Conservation (phyloP, 2,113 vertebrate species). For the Nycticebus coucang region DNA sequence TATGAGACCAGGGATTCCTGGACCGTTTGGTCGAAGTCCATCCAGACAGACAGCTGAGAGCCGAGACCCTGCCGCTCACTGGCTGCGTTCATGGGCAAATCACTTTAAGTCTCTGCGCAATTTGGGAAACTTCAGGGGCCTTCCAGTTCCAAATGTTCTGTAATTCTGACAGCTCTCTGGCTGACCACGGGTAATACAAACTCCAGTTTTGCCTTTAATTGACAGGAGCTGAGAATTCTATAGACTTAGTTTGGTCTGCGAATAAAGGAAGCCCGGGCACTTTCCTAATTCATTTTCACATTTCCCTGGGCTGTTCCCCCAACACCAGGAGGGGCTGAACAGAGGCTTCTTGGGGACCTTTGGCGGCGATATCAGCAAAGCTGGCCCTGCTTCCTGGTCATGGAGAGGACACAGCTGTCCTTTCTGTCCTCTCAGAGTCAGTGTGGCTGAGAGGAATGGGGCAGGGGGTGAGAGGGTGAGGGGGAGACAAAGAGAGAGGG, state of each 20-base stretch:
- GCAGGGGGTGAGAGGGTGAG: accelerated
- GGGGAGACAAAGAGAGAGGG: background rate
- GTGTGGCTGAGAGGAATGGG: background rate
- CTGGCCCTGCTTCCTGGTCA: background rate
- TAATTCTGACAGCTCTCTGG: background rate
- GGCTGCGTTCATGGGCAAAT: no score
- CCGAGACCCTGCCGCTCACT: background rate
- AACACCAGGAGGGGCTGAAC: no score
- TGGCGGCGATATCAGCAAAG: background rate
- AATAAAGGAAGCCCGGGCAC: background rate
- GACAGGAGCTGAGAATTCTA: constrained; percentile 17
- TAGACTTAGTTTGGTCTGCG: constrained; percentile 33
- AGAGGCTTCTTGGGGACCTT: background rate
- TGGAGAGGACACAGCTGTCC: background rate
- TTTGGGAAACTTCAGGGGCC: background rate
- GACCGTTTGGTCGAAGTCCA: background rate
- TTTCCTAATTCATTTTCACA: constrained; percentile 41
- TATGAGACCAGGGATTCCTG: background rate
- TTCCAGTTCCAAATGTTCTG: background rate
- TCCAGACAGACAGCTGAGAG: background rate
- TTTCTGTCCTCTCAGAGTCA: background rate
- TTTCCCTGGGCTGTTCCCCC: background rate
- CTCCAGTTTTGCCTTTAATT: background rate
- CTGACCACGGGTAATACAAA: background rate
- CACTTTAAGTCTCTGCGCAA: background rate